Evolutionary conservation across 2,113 vertebrate species (phyloP).

Genomic region (Platichthys flesus): DNA sequence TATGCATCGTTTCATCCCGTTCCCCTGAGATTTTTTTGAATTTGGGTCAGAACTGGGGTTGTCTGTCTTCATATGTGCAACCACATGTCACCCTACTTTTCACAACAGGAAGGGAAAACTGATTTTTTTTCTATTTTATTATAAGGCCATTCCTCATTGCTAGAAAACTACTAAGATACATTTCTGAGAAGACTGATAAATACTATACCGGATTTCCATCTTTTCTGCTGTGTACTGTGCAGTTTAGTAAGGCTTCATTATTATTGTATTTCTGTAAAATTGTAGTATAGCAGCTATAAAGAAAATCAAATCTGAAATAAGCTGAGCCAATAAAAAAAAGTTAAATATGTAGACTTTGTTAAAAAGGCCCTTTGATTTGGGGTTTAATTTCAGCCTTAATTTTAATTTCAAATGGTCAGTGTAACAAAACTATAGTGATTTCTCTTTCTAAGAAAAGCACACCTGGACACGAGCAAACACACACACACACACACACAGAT

Average conservation of each 20-base stretch:
- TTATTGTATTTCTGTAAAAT: too few relatives aligned
- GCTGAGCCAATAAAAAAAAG: neutral
- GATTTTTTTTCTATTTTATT: too few relatives aligned
- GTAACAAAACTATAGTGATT: constrained; percentile 8
- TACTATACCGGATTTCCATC: too few relatives aligned
- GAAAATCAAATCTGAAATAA: too few relatives aligned
- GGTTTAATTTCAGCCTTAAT: neutral
- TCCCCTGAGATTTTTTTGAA: neutral
- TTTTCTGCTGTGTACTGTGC: too few relatives aligned
- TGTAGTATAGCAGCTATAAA: too few relatives aligned
- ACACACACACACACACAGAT: neutral
- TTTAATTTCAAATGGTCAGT: neutral
- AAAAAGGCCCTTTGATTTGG: neutral
- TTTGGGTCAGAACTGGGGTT: neutral
- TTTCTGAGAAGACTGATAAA: too few relatives aligned
- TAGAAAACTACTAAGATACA: too few relatives aligned
- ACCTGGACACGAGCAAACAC: constrained; percentile 29
- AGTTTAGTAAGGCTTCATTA: too few relatives aligned
- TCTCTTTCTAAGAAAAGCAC: constrained; percentile 7
- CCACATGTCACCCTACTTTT: neutral
- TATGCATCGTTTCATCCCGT: neutral
- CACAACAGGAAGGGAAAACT: neutral
- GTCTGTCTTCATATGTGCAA: neutral
- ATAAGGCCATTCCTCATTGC: too few relatives aligned
- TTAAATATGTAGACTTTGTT: neutral